phyloP scores from a whole-genome alignment of 2,888 invertebrate genomes.

The Drosophila rubida region DNA sequence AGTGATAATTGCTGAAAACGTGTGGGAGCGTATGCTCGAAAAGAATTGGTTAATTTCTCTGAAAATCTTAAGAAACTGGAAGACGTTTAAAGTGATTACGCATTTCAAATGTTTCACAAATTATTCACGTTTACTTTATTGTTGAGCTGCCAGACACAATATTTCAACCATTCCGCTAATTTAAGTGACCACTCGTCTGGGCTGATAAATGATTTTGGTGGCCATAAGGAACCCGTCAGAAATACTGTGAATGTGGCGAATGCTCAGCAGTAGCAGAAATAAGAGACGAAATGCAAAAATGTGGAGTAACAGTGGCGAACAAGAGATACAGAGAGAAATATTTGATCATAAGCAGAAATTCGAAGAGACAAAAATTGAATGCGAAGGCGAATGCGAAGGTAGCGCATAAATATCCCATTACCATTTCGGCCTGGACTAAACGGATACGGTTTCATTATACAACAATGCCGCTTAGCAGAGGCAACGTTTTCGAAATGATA shows the following conservation, averaged over 20 bases:
- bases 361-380: slow-evolving; percentile 40
- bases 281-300: slow-evolving; percentile 4
- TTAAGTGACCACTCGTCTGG: slow-evolving; percentile 14
- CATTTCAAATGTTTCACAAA: neutral
- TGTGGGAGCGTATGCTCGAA: neutral
- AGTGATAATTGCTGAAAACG: neutral
- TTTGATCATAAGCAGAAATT: slow-evolving; percentile 76
- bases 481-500: slow-evolving; percentile 61
- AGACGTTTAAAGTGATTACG: neutral
- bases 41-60: neutral
- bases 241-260: slow-evolving; percentile 26
- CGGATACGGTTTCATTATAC: slow-evolving; percentile 65
- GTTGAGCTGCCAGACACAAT: neutral
- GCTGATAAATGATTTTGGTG: slow-evolving; percentile 19
- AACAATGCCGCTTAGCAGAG: slow-evolving; percentile 40
- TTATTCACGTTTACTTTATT: slow-evolving; percentile 6
- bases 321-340: slow-evolving; percentile 36
- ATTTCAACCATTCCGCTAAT: slow-evolving; percentile 26
- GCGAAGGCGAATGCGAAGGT: slow-evolving; percentile 41
- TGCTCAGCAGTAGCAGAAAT: slow-evolving; percentile 30
- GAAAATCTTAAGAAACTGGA: neutral
- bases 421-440: slow-evolving; percentile 43
- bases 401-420: slow-evolving; percentile 72
- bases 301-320: slow-evolving; percentile 53
- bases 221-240: neutral